A percentile compares a stretch with the other conserved stretches of the same genome.
phyloP scores from a whole-genome alignment of 2,888 invertebrate species.

The Archips crataeganus region DNA sequence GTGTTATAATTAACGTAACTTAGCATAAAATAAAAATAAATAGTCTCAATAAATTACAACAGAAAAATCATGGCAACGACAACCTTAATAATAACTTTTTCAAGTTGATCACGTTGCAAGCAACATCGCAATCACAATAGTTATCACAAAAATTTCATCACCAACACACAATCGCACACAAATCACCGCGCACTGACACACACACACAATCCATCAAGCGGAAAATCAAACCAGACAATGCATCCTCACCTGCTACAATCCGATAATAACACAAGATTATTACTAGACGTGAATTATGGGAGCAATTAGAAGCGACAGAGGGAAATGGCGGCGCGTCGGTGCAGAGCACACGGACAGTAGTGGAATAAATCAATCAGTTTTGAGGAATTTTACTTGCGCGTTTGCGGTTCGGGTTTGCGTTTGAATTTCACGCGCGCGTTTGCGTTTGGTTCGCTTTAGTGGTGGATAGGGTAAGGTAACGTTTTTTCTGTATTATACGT shows the following conservation, averaged over 20 bases:
- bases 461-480: too few species aligned
- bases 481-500: too few species aligned
- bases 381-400: slow-evolving; percentile 37
- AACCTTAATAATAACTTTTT: too few species aligned
- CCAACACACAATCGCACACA: neutral
- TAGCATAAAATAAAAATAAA: too few species aligned
- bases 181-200: slow-evolving; percentile 7
- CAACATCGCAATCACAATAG: too few species aligned
- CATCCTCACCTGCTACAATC: slow-evolving; percentile 65
- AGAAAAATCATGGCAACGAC: too few species aligned
- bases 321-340: slow-evolving; percentile 65
- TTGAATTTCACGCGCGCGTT: neutral
- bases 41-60: too few species aligned
- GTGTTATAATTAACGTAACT: too few species aligned
- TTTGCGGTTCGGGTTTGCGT: slow-evolving; percentile 17
- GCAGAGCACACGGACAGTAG: slow-evolving; percentile 53
- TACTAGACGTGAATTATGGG: slow-evolving; percentile 82
- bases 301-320: slow-evolving; percentile 77
- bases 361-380: slow-evolving; percentile 59
- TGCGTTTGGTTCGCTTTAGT: neutral
- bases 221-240: slow-evolving; percentile 41
- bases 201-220: slow-evolving; percentile 32
- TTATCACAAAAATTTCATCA: neutral
- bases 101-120: too few species aligned
- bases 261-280: slow-evolving; percentile 82